Evolutionary conservation across 2,797 vertebrate genomes (phyloP).

Genomic region (Dermochelys coriacea): DNA sequence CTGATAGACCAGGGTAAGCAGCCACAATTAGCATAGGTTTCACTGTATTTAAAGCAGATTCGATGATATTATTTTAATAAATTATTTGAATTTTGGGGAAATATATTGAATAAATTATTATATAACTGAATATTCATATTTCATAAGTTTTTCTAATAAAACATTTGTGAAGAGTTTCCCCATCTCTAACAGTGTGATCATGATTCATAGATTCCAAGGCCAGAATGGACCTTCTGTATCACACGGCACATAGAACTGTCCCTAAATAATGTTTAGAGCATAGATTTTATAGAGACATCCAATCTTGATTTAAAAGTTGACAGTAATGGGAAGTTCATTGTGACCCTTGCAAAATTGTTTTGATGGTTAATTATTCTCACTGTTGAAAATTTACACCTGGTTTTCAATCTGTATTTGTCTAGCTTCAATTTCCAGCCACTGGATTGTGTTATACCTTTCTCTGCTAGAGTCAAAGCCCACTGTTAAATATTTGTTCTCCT

Average conservation of each 20-base stretch:
- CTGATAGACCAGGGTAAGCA: background rate
- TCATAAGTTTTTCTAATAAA: background rate
- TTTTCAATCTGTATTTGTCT: background rate
- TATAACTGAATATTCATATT: background rate
- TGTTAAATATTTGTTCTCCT: background rate
- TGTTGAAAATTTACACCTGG: background rate
- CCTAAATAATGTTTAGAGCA: background rate
- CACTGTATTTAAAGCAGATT: background rate
- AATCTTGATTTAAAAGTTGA: background rate
- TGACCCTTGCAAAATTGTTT: background rate
- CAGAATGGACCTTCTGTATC: background rate
- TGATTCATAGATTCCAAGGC: background rate
- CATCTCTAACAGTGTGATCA: background rate
- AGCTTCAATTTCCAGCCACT: background rate
- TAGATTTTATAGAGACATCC: background rate
- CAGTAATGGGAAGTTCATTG: background rate
- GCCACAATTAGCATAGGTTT: background rate
- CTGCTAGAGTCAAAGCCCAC: background rate
- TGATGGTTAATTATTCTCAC: background rate
- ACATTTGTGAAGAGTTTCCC: background rate
- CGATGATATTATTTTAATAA: background rate
- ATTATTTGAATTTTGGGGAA: background rate
- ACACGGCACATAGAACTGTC: background rate
- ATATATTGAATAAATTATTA: background rate
- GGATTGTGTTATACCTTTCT: background rate